Evolutionary conservation across 2,888 invertebrate species (phyloP), one percentile per base, ranked within the genome.

Genomic region (Gandaritis pyraliata): DNA sequence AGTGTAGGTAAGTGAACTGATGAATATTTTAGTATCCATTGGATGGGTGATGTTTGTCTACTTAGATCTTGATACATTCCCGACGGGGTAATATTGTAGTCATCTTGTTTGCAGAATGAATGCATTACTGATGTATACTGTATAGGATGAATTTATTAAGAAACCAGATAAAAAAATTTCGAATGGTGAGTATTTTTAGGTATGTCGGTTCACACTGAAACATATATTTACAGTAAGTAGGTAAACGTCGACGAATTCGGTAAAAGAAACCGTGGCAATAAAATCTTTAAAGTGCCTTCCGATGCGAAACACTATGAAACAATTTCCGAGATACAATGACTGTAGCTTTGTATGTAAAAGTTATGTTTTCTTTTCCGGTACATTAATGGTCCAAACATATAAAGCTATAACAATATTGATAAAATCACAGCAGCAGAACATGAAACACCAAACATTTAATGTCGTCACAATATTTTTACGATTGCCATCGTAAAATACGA

Each of bases 381-480:
- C 23, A 33, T 33, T 33, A 8, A 41, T 41, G 41, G 15, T 46
- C 13, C 38, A 39, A 39, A 58, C 58, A 71, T 65, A 49, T 71
- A 58, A 65, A 57, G 33, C 12, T 41, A 38, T 41, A 53, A 53
- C 38, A 48, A 57, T 54, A 58, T 75, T 69, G 73, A 68, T 58
- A 57, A 41, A 47, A 48, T 48, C 58, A 57, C 56, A 61, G 50
- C 61, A 50, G 41, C 38, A 16, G 56, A 57, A 65, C 65, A 58
- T 75, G 73, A 78, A 76, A 70, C 62, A 64, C 60, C 66, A 70
- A 72, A 76, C 72, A 77, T 81, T 80, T 81, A 63, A 63, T 58
- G 53, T 59, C 69, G 73, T 72, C 72, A 75, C 73, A 76, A 78
- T 75, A 77, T 70, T 81, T 86, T 86, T 85, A 87, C 80, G 83